These are phyloP conservation scores for Parauchenoglanis ngamensis DNA, from an alignment of 2,797 vertebrate species.

Conservation along the genomic window DNA sequence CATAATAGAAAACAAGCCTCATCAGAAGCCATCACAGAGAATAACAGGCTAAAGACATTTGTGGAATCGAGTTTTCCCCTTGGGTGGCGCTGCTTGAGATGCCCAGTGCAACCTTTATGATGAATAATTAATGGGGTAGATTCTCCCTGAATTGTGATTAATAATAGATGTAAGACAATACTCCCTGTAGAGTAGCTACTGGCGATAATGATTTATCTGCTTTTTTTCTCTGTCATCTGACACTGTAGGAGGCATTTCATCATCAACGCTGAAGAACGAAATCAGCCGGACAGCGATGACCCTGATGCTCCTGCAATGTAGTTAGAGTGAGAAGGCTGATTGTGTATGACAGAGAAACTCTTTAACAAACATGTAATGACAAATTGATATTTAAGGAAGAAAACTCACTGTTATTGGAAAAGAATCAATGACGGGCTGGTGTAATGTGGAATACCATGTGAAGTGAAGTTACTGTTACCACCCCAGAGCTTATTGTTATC, in stretches of 20 bases:
- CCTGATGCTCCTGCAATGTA: conserved; percentile 72
- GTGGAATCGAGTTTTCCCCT: conserved; percentile 26
- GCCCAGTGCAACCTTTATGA: conserved; percentile 35
- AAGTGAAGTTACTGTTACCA: neutral
- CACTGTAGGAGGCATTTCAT: conserved; percentile 68
- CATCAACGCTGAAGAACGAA: conserved; percentile 68
- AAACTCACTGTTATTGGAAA: neutral
- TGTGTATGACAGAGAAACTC: neutral
- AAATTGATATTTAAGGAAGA: neutral
- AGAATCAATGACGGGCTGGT: neutral
- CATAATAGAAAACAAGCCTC: neutral
- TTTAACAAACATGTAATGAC: neutral
- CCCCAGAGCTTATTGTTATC: no score
- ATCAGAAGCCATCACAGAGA: neutral
- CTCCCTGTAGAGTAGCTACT: conserved; percentile 48
- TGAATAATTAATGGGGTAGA: conserved; percentile 57
- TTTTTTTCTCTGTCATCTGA: conserved; percentile 64
- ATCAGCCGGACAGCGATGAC: conserved; percentile 69
- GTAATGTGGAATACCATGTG: neutral
- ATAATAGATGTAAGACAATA: conserved; percentile 65
- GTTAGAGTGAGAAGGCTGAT: conserved; percentile 16
- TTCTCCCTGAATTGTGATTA: conserved; percentile 63
- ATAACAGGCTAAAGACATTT: conserved; percentile 28
- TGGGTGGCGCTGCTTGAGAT: conserved; percentile 8
- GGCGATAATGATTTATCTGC: conserved; percentile 63